Percentiles rank a stretch among this genome's conserved stretches.
phyloP scores from a whole-genome alignment of 2,888 invertebrate species.

The Lordiphosa fenestrarum region DNA sequence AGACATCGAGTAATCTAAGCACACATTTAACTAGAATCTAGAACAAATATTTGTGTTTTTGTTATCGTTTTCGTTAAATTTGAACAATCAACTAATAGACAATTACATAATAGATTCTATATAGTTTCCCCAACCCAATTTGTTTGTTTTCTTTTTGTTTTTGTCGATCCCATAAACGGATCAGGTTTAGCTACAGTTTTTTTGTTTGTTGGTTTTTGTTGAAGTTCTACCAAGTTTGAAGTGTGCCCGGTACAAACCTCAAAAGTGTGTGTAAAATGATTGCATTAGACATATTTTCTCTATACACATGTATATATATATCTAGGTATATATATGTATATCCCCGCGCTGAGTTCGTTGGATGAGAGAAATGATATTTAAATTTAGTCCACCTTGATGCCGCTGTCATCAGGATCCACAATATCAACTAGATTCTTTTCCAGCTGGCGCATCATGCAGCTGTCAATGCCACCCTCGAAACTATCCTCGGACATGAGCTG shows the following conservation, averaged over 20 bases:
- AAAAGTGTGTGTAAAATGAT: constrained; percentile 47
- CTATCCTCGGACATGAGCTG: constrained; percentile 62
- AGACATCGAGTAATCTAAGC: constrained; percentile 8
- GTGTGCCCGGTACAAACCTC: constrained; percentile 65
- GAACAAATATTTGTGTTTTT: constrained; percentile 18
- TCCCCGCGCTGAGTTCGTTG: constrained; percentile 13
- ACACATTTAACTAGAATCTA: constrained; percentile 31
- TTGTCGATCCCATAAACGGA: constrained; percentile 53
- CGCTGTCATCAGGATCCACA: constrained; percentile 77
- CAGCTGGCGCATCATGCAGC: constrained; percentile 84
- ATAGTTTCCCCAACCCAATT: constrained; percentile 55
- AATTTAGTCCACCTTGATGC: constrained; percentile 72
- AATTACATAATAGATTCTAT: constrained; percentile 62
- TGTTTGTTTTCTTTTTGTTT: constrained; percentile 4
- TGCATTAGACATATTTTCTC: constrained; percentile 37
- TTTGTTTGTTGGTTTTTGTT: constrained; percentile 30
- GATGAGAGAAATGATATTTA: constrained; percentile 5
- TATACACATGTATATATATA: constrained; percentile 3
- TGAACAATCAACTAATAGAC: constrained; percentile 56
- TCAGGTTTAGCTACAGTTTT: constrained; percentile 34
- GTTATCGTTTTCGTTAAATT: constrained; percentile 20
- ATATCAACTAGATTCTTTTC: constrained; percentile 84
- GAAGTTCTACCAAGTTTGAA: constrained; percentile 57
- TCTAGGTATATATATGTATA: constrained; percentile 5
- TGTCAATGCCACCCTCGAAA: constrained; percentile 82